Percentiles rank a stretch among this genome's conserved stretches.
These are phyloP conservation scores for Felis catus DNA, from an alignment of 2,113 vertebrate genomes.

Conservation along the genomic window DNA sequence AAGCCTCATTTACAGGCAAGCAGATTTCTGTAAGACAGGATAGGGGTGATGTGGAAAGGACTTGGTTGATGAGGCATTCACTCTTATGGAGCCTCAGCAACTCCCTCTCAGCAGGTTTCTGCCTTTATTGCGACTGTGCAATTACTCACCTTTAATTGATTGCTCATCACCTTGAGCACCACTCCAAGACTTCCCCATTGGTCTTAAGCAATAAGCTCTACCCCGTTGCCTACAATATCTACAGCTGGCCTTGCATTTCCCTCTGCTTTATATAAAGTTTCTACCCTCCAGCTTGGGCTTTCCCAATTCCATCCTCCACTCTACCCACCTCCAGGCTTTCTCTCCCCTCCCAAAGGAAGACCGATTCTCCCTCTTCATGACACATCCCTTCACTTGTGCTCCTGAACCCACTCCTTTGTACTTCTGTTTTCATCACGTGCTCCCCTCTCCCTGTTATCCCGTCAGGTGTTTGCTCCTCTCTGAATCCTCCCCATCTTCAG, in stretches of 20 bases:
- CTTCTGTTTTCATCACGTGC: accelerated
- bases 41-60: neutral
- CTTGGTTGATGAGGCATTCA: neutral
- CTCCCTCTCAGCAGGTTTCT: neutral
- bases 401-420: neutral
- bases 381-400: accelerated
- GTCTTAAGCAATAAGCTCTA: neutral
- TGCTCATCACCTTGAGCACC: neutral
- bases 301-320: neutral
- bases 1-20: neutral
- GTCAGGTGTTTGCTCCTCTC: neutral
- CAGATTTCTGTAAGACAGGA: neutral
- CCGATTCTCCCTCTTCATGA: neutral
- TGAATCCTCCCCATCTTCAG: neutral
- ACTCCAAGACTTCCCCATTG: neutral
- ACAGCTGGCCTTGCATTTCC: neutral
- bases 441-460: neutral
- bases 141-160: neutral
- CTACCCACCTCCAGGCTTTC: neutral
- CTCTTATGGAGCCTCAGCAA: accelerated
- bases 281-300: neutral
- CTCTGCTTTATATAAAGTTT: neutral
- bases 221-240: neutral
- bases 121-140: neutral
- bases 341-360: neutral